Percentiles rank a stretch among this genome's conserved stretches.
These are phyloP conservation scores for Semicossyphus pulcher DNA, from an alignment of 2,113 vertebrate species.

Conservation along the genomic window DNA sequence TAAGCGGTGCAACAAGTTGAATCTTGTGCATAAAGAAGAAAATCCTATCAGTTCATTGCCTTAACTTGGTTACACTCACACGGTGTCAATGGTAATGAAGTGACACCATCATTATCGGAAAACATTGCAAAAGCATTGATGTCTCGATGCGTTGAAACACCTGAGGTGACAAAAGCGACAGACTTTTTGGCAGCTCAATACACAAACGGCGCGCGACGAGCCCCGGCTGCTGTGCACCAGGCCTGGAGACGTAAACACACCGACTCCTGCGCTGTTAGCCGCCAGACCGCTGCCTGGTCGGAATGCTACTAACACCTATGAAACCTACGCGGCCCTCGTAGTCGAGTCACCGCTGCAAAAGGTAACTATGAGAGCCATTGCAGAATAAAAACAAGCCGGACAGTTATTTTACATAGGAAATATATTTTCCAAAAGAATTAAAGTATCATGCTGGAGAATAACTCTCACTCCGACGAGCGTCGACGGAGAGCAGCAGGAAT, in stretches of 20 bases:
- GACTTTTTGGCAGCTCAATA: conserved; percentile 4
- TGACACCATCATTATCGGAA: background rate
- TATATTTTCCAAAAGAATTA: background rate
- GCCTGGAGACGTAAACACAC: conserved; percentile 60
- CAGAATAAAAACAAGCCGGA: background rate
- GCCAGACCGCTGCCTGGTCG: conserved; percentile 61
- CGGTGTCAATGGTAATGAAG: conserved; percentile 6
- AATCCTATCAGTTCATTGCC: background rate
- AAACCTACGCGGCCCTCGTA: conserved; percentile 64
- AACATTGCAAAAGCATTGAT: background rate
- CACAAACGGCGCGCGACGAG: background rate
- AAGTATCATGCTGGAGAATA: background rate
- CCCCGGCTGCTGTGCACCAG: conserved; percentile 51
- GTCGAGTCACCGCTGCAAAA: conserved; percentile 35
- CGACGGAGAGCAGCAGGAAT: conserved; percentile 50
- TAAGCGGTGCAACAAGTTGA: conserved; percentile 62
- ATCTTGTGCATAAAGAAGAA: conserved; percentile 4
- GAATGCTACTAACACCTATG: conserved; percentile 74
- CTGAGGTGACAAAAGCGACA: conserved; percentile 11
- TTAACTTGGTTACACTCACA: background rate
- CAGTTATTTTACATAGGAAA: background rate
- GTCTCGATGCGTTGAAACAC: background rate
- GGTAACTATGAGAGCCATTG: background rate
- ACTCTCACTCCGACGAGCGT: conserved; percentile 7
- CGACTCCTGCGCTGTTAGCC: conserved; percentile 47